Evolutionary conservation across 2,113 vertebrate species (phyloP), one percentile per base, ranked within the genome.

Genomic region (Bos javanicus): DNA sequence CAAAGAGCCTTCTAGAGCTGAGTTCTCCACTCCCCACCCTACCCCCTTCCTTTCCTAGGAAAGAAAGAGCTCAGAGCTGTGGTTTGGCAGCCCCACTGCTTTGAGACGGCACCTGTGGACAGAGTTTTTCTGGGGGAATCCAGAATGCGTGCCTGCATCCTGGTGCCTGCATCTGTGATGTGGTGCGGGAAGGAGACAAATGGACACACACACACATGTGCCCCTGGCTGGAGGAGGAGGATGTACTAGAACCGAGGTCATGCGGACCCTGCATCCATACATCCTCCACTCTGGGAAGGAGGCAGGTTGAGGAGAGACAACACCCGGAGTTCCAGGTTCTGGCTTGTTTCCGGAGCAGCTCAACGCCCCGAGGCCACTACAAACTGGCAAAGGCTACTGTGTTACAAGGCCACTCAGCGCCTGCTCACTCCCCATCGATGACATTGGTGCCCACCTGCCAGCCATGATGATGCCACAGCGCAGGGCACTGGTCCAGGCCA

Each of bases 251-350:
- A 78, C 36, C 3, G 0, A 39, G 0, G 48, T 62, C 80, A 50
- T 0, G 15, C 0, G 6, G 28, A 2, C 21, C 39, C 17, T 30
- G 0, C 1, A 6, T 5, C 80, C 2, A 16, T 25, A 5, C 11
- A 1, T 36, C 28, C 33, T 48, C 50, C 19, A 13, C 60, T 13
- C 33, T 0, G 52, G 64, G 60, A 28, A n/a, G 0, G 0, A 14
- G 76, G 86, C 1, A 3, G 67, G 76, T 6, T 0, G 9, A 39
- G n/a, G 36, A 3, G 52, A 36, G 57, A 71, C 59, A 39, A 39
- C 2, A 9, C 62, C 19, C 1, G 3, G 5, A 4, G 19, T 46
- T 52, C 81, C 67, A 33, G 50, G 80, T 2, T 30, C 26, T 28
- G 12, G 16, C 43, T 21, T 59, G 39, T 26, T 33, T 33, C 21